phyloP scores from a whole-genome alignment of 2,888 invertebrate genomes.

The Watsonalla cultraria region DNA sequence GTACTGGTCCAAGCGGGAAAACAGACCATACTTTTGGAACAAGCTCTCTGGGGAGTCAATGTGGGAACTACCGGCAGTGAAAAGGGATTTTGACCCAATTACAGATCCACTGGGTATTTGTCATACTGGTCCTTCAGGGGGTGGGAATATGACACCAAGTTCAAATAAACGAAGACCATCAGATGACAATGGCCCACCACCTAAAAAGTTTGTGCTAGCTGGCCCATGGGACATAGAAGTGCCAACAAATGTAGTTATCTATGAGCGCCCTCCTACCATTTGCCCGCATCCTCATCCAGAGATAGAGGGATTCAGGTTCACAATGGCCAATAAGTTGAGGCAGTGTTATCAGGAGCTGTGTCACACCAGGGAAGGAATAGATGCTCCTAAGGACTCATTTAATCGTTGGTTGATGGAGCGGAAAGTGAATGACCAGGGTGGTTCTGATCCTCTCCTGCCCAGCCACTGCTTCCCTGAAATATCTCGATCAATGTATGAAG shows the following conservation, averaged over 20 bases:
- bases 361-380: slow-evolving; percentile 93
- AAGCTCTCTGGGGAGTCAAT: slow-evolving; percentile 96
- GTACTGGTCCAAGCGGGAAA: slow-evolving; percentile 97
- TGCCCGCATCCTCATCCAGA: slow-evolving; percentile 96
- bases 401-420: slow-evolving; percentile 98
- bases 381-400: slow-evolving; percentile 97
- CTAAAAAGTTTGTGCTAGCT: slow-evolving; percentile 91
- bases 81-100: slow-evolving; percentile 91
- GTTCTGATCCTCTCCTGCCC: slow-evolving; percentile 93
- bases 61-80: slow-evolving; percentile 95
- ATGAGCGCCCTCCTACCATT: slow-evolving; percentile 90
- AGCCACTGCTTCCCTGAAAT: slow-evolving; percentile 95
- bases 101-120: slow-evolving; percentile 94
- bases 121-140: slow-evolving; percentile 64
- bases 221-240: slow-evolving; percentile 98
- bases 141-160: slow-evolving; percentile 73
- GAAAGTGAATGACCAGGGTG: slow-evolving; percentile 91
- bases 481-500: slow-evolving; percentile 96
- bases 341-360: slow-evolving; percentile 97
- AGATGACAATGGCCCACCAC: slow-evolving; percentile 87
- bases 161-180: slow-evolving; percentile 87
- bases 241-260: slow-evolving; percentile 93
- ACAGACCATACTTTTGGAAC: slow-evolving; percentile 97
- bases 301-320: slow-evolving; percentile 91
- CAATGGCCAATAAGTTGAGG: slow-evolving; percentile 89